Conservation (phyloP, 2,888 invertebrate genomes). For the Zootermopsis nevadensis region DNA sequence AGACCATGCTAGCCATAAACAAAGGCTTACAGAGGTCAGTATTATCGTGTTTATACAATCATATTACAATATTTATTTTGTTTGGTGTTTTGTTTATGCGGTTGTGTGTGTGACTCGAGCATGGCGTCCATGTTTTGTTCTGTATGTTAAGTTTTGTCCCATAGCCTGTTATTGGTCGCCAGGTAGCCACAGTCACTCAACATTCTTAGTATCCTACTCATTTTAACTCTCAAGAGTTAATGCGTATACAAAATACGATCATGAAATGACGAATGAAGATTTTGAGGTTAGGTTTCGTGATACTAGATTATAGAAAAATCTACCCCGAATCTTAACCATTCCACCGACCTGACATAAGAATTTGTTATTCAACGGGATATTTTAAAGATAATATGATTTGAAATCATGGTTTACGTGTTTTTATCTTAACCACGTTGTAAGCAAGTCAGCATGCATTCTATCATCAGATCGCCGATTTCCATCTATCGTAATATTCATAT, state of each 20-base stretch:
- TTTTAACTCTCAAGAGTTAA: background rate
- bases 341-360: background rate
- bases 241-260: background rate
- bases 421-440: conserved; percentile 5
- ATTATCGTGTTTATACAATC: conserved; percentile 58
- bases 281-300: background rate
- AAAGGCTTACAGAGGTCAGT: conserved; percentile 85
- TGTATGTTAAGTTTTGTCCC: conserved; percentile 53
- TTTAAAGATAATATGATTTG: background rate
- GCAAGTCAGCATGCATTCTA: background rate
- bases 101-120: conserved; percentile 56
- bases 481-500: too few species aligned
- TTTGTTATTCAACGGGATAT: background rate
- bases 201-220: background rate
- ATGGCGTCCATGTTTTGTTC: conserved; percentile 53
- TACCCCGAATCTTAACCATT: background rate
- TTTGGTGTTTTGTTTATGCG: conserved; percentile 56
- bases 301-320: background rate
- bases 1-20: conserved; percentile 86
- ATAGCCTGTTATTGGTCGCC: conserved; percentile 30
- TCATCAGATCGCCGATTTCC: too few species aligned
- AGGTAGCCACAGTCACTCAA: conserved; percentile 35
- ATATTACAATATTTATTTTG: conserved; percentile 51
- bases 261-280: background rate
- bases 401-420: background rate